A percentile compares a stretch with the other conserved stretches of the same genome.
Conservation (phyloP, 2,113 vertebrate genomes). For the Scatophagus argus region DNA sequence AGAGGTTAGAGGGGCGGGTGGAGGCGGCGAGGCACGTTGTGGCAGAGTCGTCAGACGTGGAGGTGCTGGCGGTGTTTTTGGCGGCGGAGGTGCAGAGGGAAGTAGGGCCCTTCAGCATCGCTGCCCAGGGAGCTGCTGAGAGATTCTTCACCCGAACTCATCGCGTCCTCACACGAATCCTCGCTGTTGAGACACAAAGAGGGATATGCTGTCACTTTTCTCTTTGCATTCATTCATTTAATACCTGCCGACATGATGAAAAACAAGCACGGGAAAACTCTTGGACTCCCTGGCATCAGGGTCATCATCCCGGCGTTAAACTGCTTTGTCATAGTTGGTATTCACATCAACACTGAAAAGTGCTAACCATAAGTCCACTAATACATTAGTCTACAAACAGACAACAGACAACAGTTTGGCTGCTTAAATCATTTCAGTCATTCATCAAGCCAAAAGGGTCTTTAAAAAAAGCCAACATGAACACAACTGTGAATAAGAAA, state of each 20-base stretch:
- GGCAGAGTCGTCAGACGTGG: constrained; percentile 44
- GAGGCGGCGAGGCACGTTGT: constrained; percentile 36
- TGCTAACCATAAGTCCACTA: not conserved
- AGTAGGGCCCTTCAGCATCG: constrained; percentile 89
- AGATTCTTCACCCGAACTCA: constrained; percentile 93
- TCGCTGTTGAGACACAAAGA: constrained; percentile 82
- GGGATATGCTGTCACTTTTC: not conserved
- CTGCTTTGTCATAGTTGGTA: too few relatives aligned
- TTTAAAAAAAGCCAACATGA: not conserved
- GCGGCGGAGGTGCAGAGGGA: constrained; percentile 85
- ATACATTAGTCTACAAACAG: not conserved
- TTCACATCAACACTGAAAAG: not conserved
- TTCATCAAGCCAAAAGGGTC: not conserved
- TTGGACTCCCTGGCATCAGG: too few relatives aligned
- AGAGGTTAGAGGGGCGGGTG: not conserved
- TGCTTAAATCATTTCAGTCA: too few relatives aligned
- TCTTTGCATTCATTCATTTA: not conserved
- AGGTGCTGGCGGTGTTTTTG: constrained; percentile 71
- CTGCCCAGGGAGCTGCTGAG: constrained; percentile 90
- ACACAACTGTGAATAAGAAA: not conserved
- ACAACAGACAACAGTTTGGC: not conserved
- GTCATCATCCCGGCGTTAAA: too few relatives aligned
- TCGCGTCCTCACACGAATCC: constrained; percentile 92
- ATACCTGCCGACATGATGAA: not conserved
- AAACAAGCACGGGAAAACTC: not conserved